Evolutionary conservation across 2,888 invertebrate genomes (phyloP), one percentile per base, ranked within the genome.

Genomic region (Octonoba sinensis): DNA sequence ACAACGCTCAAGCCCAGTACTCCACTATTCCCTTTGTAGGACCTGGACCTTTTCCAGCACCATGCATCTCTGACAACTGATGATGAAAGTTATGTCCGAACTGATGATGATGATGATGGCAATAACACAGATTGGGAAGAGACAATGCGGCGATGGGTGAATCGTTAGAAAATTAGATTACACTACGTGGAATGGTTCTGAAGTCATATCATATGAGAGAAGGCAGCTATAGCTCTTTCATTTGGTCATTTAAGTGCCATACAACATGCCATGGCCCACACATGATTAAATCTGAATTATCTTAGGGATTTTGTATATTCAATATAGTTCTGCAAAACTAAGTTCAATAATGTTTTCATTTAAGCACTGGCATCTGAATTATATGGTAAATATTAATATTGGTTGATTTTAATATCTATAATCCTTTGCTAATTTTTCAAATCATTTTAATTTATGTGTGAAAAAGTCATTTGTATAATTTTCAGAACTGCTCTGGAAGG

Each of bases 121-220:
- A 90, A 90, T 15, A 89, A 89, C 74, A 88, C 90, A 18, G 90
- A 91, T 85, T 92, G 92, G 91, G 92, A 92, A 85, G 92, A 92
- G 86, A 91, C 92, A 20, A 90, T 92, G 86, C 91, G 91, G 86
- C 90, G 92, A 86, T 92, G 92, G 92, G 91, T 92, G 84, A 92
- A 92, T 87, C 91, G 92, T 90, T 92, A 91, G 86, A 1, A 60
- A 16, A 18, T n/a, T 44, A 16, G 4, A 12, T 20, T 36, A 44
- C 2, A n/a, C 12, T 49, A 24, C 11, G 46, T 59, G 18, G 27
- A 8, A 15, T 12, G 27, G 60, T 22, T 49, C 47, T 66, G 27
- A 62, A 73, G 49, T 73, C 79, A 79, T 75, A 82, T 82, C 81
- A 82, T 69, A 18, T 82, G 69, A 69, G 81, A 75, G 44, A 62